phyloP scores from a whole-genome alignment of 2,888 invertebrate species.

The Cataglyphis cursor region DNA sequence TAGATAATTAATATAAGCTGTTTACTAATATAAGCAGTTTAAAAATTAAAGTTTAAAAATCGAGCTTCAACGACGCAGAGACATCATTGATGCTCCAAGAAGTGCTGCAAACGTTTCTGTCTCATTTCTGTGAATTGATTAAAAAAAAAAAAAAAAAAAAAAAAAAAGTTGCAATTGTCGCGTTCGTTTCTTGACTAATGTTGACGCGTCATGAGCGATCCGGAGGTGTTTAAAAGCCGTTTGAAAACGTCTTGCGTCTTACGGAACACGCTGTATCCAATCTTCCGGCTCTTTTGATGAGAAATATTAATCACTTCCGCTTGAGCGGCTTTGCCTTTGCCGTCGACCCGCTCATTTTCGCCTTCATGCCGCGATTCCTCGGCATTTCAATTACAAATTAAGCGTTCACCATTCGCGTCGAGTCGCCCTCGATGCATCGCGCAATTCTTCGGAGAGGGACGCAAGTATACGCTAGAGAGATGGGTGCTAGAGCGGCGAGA shows the following conservation, averaged over 20 bases:
- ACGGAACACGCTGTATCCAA: slow-evolving; percentile 33
- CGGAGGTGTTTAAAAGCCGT: slow-evolving; percentile 30
- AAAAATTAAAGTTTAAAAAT: slow-evolving; percentile 5
- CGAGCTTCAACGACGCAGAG: not conserved
- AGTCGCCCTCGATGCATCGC: slow-evolving; percentile 22
- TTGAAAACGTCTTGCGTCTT: not conserved
- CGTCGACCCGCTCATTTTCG: slow-evolving; percentile 49
- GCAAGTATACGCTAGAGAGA: slow-evolving; percentile 25
- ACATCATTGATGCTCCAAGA: not conserved
- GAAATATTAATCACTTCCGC: slow-evolving; percentile 71
- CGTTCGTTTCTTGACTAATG: slow-evolving; percentile 56
- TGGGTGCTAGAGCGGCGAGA: not conserved
- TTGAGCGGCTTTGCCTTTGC: slow-evolving; percentile 8
- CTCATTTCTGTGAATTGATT: not conserved
- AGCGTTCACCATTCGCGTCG: slow-evolving; percentile 52
- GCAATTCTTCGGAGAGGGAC: slow-evolving; percentile 50
- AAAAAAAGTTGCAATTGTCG: slow-evolving; percentile 49
- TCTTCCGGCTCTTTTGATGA: slow-evolving; percentile 1
- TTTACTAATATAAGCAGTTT: not conserved
- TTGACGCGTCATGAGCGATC: slow-evolving; percentile 36
- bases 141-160: not conserved
- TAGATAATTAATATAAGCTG: slow-evolving; percentile 7
- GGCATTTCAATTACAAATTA: slow-evolving; percentile 78
- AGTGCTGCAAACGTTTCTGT: not conserved
- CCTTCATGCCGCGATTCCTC: slow-evolving; percentile 54